Conservation (phyloP, 1,140 invertebrate species). For the Drosophila saltans region DNA sequence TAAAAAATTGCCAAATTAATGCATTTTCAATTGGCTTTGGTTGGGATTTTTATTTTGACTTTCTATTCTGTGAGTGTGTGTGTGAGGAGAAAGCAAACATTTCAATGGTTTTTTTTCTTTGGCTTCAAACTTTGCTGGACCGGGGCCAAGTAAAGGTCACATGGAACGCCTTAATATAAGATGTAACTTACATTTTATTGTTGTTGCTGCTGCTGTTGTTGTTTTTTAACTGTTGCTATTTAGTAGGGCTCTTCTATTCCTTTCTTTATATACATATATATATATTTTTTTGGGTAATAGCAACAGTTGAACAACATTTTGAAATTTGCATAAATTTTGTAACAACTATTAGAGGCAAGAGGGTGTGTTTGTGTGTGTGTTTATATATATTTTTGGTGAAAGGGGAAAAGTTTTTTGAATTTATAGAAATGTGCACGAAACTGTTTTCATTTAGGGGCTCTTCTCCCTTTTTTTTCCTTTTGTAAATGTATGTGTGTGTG, state of each 20-base stretch:
- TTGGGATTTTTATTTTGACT: too few species aligned
- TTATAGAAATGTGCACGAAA: constrained; percentile 75
- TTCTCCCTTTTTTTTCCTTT: background rate
- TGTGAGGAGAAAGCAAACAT: too few species aligned
- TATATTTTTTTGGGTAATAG: constrained; percentile 21
- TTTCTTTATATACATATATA: background rate
- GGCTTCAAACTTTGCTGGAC: background rate
- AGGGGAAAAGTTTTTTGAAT: constrained; percentile 42
- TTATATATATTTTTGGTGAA: constrained; percentile 10
- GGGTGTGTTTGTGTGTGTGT: constrained; percentile 11
- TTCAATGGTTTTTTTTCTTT: background rate
- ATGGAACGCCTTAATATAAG: constrained; percentile 3
- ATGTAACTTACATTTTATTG: background rate
- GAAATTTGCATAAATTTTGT: constrained; percentile 75
- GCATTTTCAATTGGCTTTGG: too few species aligned
- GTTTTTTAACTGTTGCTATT: constrained; percentile 27
- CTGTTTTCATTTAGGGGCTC: constrained; percentile 60
- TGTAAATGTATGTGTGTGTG: constrained; percentile 3
- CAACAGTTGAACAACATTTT: constrained; percentile 77
- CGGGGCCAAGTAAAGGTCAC: constrained; percentile 4
- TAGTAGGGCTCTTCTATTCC: background rate
- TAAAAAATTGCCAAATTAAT: too few species aligned
- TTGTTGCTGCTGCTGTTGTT: constrained; percentile 30
- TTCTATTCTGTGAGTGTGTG: too few species aligned
- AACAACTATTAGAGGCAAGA: constrained; percentile 21